Conservation (phyloP, 2,888 invertebrate species). For the Euspilapteryx auroguttella region DNA sequence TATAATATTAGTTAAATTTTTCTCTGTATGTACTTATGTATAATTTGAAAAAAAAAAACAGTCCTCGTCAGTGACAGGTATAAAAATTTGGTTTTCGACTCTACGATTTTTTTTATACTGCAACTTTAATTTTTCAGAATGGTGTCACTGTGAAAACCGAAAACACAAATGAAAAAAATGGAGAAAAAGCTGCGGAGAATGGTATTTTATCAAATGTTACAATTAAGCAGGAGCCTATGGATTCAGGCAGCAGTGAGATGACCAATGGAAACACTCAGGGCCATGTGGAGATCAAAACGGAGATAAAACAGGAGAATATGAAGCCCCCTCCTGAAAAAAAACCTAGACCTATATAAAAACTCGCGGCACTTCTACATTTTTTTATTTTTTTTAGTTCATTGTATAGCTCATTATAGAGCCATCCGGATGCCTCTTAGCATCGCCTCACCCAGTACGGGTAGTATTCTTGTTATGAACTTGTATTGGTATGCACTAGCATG, state of each 20-base stretch:
- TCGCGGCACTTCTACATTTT: background rate
- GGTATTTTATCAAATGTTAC: conserved; percentile 29
- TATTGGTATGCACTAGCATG: too few species aligned
- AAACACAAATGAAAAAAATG: conserved; percentile 32
- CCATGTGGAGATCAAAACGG: conserved; percentile 65
- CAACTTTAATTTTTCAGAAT: too few species aligned
- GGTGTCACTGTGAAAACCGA: conserved; percentile 47
- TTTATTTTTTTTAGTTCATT: background rate
- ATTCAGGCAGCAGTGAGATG: conserved; percentile 40
- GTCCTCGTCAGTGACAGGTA: too few species aligned
- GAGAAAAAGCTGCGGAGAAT: conserved; percentile 35
- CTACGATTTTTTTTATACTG: too few species aligned
- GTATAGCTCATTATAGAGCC: too few species aligned
- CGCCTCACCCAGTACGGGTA: too few species aligned
- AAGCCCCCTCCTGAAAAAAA: conserved; percentile 90
- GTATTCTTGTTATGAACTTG: too few species aligned
- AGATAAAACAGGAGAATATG: conserved; percentile 74
- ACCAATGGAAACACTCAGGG: conserved; percentile 41
- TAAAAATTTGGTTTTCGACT: too few species aligned
- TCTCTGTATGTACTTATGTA: too few species aligned
- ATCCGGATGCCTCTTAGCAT: too few species aligned
- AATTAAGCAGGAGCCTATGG: conserved; percentile 52
- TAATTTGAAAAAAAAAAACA: too few species aligned
- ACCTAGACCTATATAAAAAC: conserved; percentile 44
- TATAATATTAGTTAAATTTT: too few species aligned